Conservation (phyloP, 1,140 invertebrate species). For the Drosophila dunni region DNA sequence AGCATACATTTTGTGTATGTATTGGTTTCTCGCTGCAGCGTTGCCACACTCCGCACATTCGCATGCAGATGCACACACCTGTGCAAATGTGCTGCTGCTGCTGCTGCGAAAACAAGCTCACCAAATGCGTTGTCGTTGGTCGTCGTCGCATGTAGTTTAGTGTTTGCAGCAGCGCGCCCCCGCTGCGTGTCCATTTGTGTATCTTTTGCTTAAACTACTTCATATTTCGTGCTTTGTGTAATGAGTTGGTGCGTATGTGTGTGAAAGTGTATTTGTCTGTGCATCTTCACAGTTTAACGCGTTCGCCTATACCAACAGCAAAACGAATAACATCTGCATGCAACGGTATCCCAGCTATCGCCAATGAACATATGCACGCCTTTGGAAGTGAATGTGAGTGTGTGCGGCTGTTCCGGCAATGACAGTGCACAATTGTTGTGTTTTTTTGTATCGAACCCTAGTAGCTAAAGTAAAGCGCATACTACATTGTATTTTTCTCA, state of each 20-base stretch:
- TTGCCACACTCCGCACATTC: slow-evolving; percentile 66
- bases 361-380: neutral
- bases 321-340: slow-evolving; percentile 38
- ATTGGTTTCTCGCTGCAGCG: slow-evolving; percentile 66
- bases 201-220: slow-evolving; percentile 2
- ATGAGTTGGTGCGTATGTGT: slow-evolving; percentile 18
- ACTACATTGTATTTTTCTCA: slow-evolving; percentile 42
- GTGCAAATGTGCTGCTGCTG: slow-evolving; percentile 58
- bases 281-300: slow-evolving; percentile 43
- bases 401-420: slow-evolving; percentile 24
- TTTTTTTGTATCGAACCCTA: slow-evolving; percentile 13
- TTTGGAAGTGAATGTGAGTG: slow-evolving; percentile 6
- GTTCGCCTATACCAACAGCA: slow-evolving; percentile 5
- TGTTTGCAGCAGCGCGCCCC: slow-evolving; percentile 32
- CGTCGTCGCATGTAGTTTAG: slow-evolving; percentile 36
- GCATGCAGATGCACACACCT: slow-evolving; percentile 68
- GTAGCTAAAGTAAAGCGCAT: slow-evolving; percentile 11
- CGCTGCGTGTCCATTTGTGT: slow-evolving; percentile 28
- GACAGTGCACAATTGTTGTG: slow-evolving; percentile 37
- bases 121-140: slow-evolving; percentile 32
- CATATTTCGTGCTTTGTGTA: slow-evolving; percentile 33
- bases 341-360: slow-evolving; percentile 46
- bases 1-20: slow-evolving; percentile 80
- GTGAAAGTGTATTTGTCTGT: slow-evolving; percentile 17
- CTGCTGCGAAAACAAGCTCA: slow-evolving; percentile 24